phyloP scores from a whole-genome alignment of 2,113 vertebrate species.

The Electrona antarctica region DNA sequence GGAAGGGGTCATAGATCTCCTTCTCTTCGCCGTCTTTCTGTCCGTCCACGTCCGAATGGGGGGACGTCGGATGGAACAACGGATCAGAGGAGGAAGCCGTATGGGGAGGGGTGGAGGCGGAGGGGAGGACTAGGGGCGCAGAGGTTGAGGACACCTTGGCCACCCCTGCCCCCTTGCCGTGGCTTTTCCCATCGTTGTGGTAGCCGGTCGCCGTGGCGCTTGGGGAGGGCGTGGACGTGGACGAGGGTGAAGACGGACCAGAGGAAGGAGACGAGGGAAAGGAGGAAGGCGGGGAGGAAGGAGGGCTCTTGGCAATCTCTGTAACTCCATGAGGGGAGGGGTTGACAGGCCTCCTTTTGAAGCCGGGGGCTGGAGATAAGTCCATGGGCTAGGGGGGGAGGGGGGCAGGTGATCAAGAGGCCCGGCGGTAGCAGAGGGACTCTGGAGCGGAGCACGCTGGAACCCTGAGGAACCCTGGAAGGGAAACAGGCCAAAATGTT shows the following conservation, averaged over 20 bases:
- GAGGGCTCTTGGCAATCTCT: constrained; percentile 66
- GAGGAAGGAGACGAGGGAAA: constrained; percentile 73
- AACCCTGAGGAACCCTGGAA: constrained; percentile 50
- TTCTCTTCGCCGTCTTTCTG: constrained; percentile 52
- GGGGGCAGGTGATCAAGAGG: constrained; percentile 53
- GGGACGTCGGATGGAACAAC: constrained; percentile 30
- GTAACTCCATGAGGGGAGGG: constrained; percentile 49
- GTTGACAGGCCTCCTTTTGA: constrained; percentile 62
- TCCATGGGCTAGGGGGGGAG: constrained; percentile 60
- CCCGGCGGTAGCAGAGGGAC: neutral
- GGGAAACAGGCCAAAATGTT: constrained; percentile 5
- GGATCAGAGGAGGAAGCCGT: constrained; percentile 33
- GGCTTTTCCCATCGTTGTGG: constrained; percentile 58
- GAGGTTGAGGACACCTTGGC: constrained; percentile 72
- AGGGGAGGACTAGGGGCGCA: constrained; percentile 44
- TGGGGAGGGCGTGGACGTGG: constrained; percentile 61
- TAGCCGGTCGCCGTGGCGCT: constrained; percentile 49
- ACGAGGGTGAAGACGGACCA: constrained; percentile 62
- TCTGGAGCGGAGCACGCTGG: constrained; percentile 1
- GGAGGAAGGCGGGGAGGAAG: constrained; percentile 61
- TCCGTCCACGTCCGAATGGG: constrained; percentile 19
- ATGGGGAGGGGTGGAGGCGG: constrained; percentile 25
- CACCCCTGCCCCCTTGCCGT: constrained; percentile 26
- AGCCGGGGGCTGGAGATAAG: constrained; percentile 55
- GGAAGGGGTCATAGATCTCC: constrained; percentile 89